Evolutionary conservation across 2,113 vertebrate species (phyloP).

Genomic region (Etia nguti): DNA sequence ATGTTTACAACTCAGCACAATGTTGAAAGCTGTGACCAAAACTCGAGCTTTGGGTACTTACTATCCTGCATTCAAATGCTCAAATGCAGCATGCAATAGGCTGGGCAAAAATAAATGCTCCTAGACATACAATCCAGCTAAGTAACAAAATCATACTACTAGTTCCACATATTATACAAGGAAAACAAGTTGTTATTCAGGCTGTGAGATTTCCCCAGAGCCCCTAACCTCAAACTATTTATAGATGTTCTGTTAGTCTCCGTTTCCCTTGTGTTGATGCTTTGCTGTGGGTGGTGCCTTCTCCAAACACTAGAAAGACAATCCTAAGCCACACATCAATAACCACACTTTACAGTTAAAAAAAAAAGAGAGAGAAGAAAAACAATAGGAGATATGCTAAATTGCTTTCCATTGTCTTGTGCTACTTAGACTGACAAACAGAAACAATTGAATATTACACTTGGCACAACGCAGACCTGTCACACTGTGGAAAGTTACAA

Average conservation of each 20-base stretch:
- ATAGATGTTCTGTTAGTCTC: constrained; percentile 58
- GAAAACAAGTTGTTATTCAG: constrained; percentile 70
- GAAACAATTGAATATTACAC: background rate
- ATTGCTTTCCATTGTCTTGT: constrained; percentile 1
- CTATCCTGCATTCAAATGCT: background rate
- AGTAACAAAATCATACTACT: constrained; percentile 33
- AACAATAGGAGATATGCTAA: background rate
- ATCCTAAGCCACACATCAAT: constrained; percentile 8
- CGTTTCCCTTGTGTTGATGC: constrained; percentile 52
- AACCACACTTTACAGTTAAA: background rate
- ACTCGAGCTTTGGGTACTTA: background rate
- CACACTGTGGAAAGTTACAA: background rate
- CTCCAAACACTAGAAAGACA: constrained; percentile 51
- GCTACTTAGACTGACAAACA: background rate
- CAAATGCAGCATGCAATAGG: background rate
- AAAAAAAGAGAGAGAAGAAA: background rate
- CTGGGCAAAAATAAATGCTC: background rate
- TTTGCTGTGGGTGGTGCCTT: constrained; percentile 61
- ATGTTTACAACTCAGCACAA: background rate
- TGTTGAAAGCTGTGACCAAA: background rate
- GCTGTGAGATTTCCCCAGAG: constrained; percentile 60
- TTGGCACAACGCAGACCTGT: background rate
- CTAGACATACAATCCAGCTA: background rate
- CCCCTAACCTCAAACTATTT: constrained; percentile 66
- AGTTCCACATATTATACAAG: constrained; percentile 41